Evolutionary conservation across 2,797 vertebrate genomes (phyloP).

Genomic region (Hemitrygon akajei): DNA sequence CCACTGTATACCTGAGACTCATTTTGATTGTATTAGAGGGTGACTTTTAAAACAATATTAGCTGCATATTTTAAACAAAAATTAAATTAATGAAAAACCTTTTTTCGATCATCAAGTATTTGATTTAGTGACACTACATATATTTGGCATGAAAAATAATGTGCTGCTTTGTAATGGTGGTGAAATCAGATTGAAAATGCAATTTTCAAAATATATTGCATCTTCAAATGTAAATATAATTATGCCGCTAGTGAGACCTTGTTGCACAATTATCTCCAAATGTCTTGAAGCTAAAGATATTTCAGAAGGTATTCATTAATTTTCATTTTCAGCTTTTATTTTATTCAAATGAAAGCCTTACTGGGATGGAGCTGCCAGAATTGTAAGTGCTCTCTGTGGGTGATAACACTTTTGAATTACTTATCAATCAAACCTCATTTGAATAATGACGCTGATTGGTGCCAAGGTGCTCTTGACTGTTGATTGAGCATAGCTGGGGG

Average conservation of each 20-base stretch:
- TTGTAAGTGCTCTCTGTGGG: neutral
- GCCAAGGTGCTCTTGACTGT: neutral
- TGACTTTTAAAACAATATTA: neutral
- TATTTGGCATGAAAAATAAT: neutral
- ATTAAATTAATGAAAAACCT: neutral
- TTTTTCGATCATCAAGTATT: neutral
- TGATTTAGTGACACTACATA: neutral
- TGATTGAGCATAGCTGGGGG: neutral
- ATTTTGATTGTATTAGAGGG: neutral
- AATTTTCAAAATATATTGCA: constrained; percentile 14
- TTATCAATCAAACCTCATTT: constrained; percentile 8
- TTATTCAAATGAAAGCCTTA: neutral
- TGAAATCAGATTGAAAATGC: neutral
- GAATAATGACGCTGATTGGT: neutral
- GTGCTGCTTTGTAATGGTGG: neutral
- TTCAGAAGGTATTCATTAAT: neutral
- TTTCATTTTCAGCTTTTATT: neutral
- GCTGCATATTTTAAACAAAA: neutral
- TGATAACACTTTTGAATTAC: neutral
- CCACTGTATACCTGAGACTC: neutral
- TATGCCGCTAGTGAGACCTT: neutral
- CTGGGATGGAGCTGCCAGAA: neutral
- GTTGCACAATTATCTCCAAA: neutral
- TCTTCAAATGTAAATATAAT: constrained; percentile 19
- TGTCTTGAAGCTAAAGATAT: neutral